These are phyloP conservation scores for Drosophila mauritiana DNA, from an alignment of 1,140 invertebrate genomes.

Conservation along the genomic window DNA sequence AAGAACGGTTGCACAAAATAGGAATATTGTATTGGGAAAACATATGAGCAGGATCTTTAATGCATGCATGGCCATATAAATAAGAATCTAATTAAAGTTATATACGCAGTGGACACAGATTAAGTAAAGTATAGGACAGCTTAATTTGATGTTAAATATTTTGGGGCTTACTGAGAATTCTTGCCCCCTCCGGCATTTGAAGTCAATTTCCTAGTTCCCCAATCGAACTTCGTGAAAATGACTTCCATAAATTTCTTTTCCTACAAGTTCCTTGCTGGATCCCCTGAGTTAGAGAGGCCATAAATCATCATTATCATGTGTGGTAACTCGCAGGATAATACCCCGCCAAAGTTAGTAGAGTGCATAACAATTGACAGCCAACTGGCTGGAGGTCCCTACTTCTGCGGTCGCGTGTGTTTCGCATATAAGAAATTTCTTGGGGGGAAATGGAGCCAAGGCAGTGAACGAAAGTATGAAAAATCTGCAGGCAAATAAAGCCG, in stretches of 20 bases:
- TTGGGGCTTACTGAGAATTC: too few relatives aligned
- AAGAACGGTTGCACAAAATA: not conserved
- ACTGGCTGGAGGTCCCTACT: constrained; percentile 25
- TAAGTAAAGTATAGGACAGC: too few relatives aligned
- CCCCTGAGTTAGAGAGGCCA: constrained; percentile 30
- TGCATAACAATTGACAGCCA: constrained; percentile 57
- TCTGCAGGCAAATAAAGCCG: constrained; percentile 65
- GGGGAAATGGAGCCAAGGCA: constrained; percentile 13
- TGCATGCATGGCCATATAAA: too few relatives aligned
- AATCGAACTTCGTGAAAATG: constrained; percentile 3
- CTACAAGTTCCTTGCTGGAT: not conserved
- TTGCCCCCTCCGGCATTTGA: not conserved
- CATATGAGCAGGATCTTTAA: too few relatives aligned
- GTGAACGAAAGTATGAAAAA: constrained; percentile 47
- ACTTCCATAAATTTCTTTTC: constrained; percentile 7
- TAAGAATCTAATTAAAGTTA: too few relatives aligned
- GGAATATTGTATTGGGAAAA: not conserved
- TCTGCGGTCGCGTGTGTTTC: constrained; percentile 38
- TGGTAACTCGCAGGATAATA: constrained; percentile 49
- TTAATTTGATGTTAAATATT: too few relatives aligned
- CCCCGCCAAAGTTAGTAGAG: constrained; percentile 45
- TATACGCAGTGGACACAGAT: too few relatives aligned
- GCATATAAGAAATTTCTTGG: constrained; percentile 18
- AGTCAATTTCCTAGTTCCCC: not conserved
- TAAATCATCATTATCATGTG: constrained; percentile 50